These are phyloP conservation scores for Tenebrio molitor DNA, from an alignment of 1,140 invertebrate species.

Conservation along the genomic window DNA sequence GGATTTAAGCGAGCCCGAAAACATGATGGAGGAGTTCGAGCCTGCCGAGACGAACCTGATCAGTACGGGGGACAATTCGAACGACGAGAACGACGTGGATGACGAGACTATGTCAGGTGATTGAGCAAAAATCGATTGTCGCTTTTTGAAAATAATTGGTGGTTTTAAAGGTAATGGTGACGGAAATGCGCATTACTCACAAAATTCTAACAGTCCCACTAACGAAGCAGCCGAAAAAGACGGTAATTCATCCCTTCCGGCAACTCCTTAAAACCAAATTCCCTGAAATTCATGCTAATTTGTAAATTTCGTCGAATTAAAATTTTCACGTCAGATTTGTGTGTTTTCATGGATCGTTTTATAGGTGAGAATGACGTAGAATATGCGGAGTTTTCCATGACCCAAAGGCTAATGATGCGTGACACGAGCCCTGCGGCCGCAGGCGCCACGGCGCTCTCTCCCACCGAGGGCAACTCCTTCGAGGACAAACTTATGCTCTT, in stretches of 20 bases:
- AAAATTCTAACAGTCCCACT: slow-evolving; percentile 43
- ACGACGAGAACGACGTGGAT: slow-evolving; percentile 66
- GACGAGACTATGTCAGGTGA: slow-evolving; percentile 87
- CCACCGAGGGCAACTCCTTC: slow-evolving; percentile 51
- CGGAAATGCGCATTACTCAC: slow-evolving; percentile 46
- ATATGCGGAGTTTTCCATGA: slow-evolving; percentile 74
- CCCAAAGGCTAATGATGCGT: slow-evolving; percentile 63
- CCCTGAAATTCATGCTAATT: neutral
- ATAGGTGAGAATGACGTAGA: slow-evolving; percentile 82
- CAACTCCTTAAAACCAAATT: slow-evolving; percentile 21
- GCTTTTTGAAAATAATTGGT: slow-evolving; percentile 4
- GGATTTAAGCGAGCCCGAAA: slow-evolving; percentile 80
- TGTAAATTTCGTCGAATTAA: slow-evolving; percentile 19
- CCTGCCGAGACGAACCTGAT: slow-evolving; percentile 66
- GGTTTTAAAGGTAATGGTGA: slow-evolving; percentile 48
- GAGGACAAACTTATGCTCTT: slow-evolving; percentile 61
- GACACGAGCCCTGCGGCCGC: slow-evolving; percentile 52
- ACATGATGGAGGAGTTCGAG: slow-evolving; percentile 71
- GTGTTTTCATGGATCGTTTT: slow-evolving; percentile 27
- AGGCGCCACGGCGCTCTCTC: slow-evolving; percentile 54
- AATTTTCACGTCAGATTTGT: neutral
- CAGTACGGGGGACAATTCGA: slow-evolving; percentile 64
- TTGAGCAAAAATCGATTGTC: slow-evolving; percentile 24
- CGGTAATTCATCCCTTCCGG: slow-evolving; percentile 37
- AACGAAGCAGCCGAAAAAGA: slow-evolving; percentile 56